Base-by-base conservation (phyloP, 2,113 vertebrate genomes). In the Felis catus region DNA sequence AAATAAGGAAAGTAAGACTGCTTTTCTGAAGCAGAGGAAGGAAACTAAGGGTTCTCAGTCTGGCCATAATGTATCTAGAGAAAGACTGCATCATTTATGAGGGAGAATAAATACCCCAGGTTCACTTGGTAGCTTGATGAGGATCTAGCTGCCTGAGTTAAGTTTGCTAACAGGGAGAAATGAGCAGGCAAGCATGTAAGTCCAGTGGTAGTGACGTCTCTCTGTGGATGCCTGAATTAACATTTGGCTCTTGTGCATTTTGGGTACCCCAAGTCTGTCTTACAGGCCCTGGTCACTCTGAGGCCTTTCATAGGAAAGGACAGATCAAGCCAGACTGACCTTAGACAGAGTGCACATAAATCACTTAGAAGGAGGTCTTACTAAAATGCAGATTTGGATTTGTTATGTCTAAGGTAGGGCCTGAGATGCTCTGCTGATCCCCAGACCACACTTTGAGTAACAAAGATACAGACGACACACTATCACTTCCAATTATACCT, bases 11-110 rank as follows among this genome's bases (percentile, higher is more conserved):
- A 45, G 76, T 29, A 84, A 73, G 48, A 51, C 2, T 80, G 80
- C 23, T 68, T 79, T 87, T 86, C 63, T 73, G 68, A 96, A 97
- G n/a, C 21, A 79, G 55, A 91, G 71, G 58, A 89, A 73, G 81
- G 88, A 91, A 12, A 71, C 21, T 51, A 87, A 66, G 41, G 27
- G 16, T 31, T 51, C 23, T 61, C 12, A 36, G 91, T 21, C 7
- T 97, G 82, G 66, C 31, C 90, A 66, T 51, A 36, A 58, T n/a
- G 33, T 53, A 53, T 74, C 51, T 55, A 58, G 83, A 66, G 73
- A 66, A 51, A 84, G 29, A 65, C 1, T n/a, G 36, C 55, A 36
- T 87, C 31, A 51, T 58, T 94, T 45, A 71, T 48, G 68, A 87
- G 16, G n/a, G 4, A 95, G 19, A 51, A 15, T 87, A 84, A 94